Conservation (phyloP, 2,113 vertebrate species). For the Ellobius talpinus region DNA sequence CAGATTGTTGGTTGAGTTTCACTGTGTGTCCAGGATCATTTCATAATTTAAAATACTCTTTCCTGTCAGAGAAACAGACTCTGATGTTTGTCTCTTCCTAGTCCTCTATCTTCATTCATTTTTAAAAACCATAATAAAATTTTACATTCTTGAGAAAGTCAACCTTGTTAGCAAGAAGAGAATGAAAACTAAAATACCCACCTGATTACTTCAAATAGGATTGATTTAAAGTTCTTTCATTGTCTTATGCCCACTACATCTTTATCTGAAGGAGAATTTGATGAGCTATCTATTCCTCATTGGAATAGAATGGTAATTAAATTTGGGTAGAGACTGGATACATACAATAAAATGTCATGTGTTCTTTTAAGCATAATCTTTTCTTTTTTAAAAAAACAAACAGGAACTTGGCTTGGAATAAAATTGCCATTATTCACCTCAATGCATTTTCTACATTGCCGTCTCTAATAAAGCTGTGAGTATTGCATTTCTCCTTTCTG, state of each 20-base stretch:
- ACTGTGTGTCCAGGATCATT: background rate
- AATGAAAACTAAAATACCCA: conserved; percentile 60
- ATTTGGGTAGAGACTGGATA: conserved; percentile 31
- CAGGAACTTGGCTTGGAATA: conserved; percentile 96
- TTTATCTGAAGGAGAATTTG: background rate
- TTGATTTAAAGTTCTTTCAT: conserved; percentile 19
- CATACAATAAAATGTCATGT: conserved; percentile 6
- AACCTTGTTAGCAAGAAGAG: conserved; percentile 56
- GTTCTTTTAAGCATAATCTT: conserved; percentile 68
- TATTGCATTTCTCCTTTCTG: conserved; percentile 76
- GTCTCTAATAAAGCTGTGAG: conserved; percentile 96
- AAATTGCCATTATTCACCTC: conserved; percentile 89
- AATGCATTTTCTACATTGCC: conserved; percentile 93
- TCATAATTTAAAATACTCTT: conserved; percentile 34
- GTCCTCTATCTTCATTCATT: background rate
- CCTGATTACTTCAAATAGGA: conserved; percentile 28
- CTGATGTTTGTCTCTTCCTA: background rate
- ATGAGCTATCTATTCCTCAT: conserved; percentile 2
- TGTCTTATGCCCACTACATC: background rate
- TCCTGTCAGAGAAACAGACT: conserved; percentile 10
- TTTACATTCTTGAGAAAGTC: conserved; percentile 43
- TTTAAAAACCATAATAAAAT: conserved; percentile 62
- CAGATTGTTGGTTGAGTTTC: background rate
- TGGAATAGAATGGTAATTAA: conserved; percentile 55
- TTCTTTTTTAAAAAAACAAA: conserved; percentile 59